Base-by-base conservation (phyloP, 2,888 invertebrate genomes). In the Pyralis farinalis region DNA sequence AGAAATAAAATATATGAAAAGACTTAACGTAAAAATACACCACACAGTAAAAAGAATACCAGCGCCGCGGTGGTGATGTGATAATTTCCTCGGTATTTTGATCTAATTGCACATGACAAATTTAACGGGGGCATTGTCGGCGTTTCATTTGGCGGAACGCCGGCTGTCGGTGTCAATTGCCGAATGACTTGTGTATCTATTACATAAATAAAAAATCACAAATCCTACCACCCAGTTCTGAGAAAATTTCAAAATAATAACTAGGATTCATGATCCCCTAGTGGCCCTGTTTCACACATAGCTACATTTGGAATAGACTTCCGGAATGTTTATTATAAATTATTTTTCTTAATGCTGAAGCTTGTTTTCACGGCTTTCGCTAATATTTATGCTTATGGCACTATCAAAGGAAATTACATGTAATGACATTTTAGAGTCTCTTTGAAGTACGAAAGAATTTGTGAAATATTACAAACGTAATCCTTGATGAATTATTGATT, bases 151-250 rank as follows among this genome's bases (percentile, higher is more conserved):
- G 36, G 36, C 42, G 12, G 12, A 22, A 3, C 10, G 30, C 21
- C 51, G 46, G 48, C 48, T 51, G 51, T 34, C 9, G n/a, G 38
- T 37, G 48, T 30, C 51, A 45, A 39, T 51, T 46, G 48, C 32
- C 25, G 25, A 11, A 22, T 40, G 31, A 37, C 32, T 37, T 7
- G 21, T n/a, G 21, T 34, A 31, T 29, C 32, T 42, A 38, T 40
- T 40, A 46, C 39, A 31, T 40, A 32, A 40, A 42, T 35, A 43
- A 34, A 7, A 11, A 35, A 34, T 20, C 16, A 8, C n/a, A 10
- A 22, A 12, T 12, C 9, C 6, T 16, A 16, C 16, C 16, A 4
- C 4, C 6, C 5, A 33, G 10, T 33, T 39, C 39, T 16, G 6
- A 28, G 39, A 39, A 39, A 3, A 10, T 11, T 34, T 8, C 10